These are phyloP conservation scores for Tenodera sinensis DNA, from an alignment of 2,888 invertebrate genomes.

Conservation along the genomic window DNA sequence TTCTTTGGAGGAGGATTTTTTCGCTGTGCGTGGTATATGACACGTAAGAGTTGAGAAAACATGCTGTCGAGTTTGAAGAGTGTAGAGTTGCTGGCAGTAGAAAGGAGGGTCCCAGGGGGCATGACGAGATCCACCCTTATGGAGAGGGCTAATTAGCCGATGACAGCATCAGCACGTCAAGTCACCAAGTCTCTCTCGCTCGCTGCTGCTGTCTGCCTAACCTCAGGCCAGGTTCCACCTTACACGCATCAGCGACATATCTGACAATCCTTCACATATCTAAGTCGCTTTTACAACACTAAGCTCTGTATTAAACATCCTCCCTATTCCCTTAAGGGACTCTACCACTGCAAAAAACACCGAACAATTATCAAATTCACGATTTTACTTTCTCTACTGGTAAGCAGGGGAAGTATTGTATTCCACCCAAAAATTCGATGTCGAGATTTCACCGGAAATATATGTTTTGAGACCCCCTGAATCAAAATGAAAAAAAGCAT, in stretches of 20 bases:
- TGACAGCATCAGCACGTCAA: conserved; percentile 11
- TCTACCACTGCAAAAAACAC: too few species aligned
- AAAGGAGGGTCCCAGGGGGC: background rate
- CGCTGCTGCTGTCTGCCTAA: background rate
- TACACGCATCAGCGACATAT: background rate
- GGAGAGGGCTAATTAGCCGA: conserved; percentile 5
- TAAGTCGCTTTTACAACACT: too few species aligned
- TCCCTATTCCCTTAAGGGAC: too few species aligned
- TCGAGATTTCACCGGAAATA: too few species aligned
- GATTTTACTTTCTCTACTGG: too few species aligned
- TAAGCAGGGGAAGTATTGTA: too few species aligned
- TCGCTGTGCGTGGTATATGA: background rate
- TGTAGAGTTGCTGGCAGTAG: background rate
- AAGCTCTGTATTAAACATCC: too few species aligned
- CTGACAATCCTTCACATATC: too few species aligned
- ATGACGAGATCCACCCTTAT: background rate
- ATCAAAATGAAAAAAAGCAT: too few species aligned
- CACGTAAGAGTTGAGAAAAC: background rate
- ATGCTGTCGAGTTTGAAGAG: background rate
- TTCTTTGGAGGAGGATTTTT: background rate
- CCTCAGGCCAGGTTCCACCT: background rate
- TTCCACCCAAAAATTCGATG: too few species aligned
- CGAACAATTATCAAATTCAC: too few species aligned
- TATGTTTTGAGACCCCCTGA: too few species aligned
- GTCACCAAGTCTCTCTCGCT: background rate